Percentiles rank a stretch among this genome's conserved stretches.
phyloP scores from a whole-genome alignment of 2,797 vertebrate species.

The Anas acuta region DNA sequence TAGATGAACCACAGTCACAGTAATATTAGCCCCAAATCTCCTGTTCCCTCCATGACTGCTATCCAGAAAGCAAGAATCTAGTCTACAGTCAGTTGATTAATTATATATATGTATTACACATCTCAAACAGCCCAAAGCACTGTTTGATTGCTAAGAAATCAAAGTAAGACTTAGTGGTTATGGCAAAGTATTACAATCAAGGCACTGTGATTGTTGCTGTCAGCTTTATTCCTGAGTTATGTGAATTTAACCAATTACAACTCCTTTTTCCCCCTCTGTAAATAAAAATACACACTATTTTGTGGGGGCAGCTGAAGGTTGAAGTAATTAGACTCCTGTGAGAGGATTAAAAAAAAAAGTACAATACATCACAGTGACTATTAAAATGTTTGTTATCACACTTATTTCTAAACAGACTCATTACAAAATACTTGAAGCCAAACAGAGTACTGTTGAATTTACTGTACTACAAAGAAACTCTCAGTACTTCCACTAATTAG shows the following conservation, averaged over 20 bases:
- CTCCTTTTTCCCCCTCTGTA: not conserved
- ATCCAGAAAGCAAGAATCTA: not conserved
- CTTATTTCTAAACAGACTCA: not conserved
- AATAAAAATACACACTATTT: not conserved
- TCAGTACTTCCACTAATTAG: not conserved
- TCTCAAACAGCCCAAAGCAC: not conserved
- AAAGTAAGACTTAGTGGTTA: not conserved
- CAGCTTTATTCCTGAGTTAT: not conserved
- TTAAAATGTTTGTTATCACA: not conserved
- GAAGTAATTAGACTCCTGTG: not conserved
- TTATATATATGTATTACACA: not conserved
- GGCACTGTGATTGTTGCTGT: not conserved
- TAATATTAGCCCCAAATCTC: not conserved
- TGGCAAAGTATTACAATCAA: not conserved
- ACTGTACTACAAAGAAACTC: not conserved
- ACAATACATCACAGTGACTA: rapidly evolving
- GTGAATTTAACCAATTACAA: not conserved
- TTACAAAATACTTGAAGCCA: not conserved
- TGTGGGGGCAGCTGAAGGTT: not conserved
- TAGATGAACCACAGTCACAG: not conserved
- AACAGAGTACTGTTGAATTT: not conserved
- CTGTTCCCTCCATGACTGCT: not conserved
- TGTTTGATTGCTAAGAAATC: not conserved
- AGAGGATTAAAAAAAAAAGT: not conserved
- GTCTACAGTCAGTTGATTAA: not conserved